Evolutionary conservation across 2,113 vertebrate species (phyloP), one percentile per base, ranked within the genome.

Genomic region (Scartelaos histophorus): DNA sequence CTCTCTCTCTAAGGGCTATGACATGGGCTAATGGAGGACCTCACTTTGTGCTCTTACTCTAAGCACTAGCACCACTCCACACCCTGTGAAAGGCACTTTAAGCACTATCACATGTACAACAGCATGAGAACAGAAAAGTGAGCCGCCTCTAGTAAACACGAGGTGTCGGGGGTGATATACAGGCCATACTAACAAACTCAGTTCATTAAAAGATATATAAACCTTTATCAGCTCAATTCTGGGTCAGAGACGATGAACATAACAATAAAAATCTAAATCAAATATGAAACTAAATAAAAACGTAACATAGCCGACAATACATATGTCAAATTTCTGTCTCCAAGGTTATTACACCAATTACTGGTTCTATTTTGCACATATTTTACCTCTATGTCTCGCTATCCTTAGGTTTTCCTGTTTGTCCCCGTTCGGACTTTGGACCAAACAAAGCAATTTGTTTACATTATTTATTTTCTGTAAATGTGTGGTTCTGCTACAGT

Each of bases 51-150:
- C 75, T 45, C 38, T 69, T 61, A 62, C 65, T 76, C 74, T 82
- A 85, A 85, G 82, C 80, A 78, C 76, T 51, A 85, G 82, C 80
- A 78, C 76, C 46, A 66, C 16, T 72, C 67, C 81, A 79, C 80
- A 80, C 45, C 62, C 76, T 71, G 66, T 73, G 62, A 81, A 74
- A 85, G 73, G 70, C 83, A 71, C 76, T 84, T 64, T 57, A 70
- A 79, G 78, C 75, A 77, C 71, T 69, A 78, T 76, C 78, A 78
- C 78, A 80, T 79, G 75, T 64, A 66, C 61, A 47, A 38, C 69
- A 66, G 46, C 66, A 17, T 73, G 74, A 77, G 10, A 70, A 75
- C 68, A 67, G 61, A 12, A 66, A 47, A 66, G 21, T 29, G 46
- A 70, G 56, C 61, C 19, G 25, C 21, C 24, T 25, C 24, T 61